phyloP scores from a whole-genome alignment of 2,113 vertebrate genomes.

The Sturnus vulgaris region DNA sequence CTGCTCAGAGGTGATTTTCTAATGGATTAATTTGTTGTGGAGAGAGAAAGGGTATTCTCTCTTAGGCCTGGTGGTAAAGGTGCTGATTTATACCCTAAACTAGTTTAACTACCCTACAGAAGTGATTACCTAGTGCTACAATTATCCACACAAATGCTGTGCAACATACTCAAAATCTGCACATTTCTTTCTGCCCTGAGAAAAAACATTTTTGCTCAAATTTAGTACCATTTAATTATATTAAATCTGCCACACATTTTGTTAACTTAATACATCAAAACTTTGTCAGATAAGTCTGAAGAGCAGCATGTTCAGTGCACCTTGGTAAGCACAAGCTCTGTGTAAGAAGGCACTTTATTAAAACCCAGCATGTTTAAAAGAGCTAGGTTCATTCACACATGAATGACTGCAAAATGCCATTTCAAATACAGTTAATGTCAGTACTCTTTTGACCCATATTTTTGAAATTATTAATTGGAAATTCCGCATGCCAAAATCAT shows the following conservation, averaged over 20 bases:
- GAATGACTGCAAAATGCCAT: slow-evolving; percentile 38
- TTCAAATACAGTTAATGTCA: slow-evolving; percentile 58
- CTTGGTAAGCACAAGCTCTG: slow-evolving; percentile 26
- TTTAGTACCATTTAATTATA: slow-evolving; percentile 50
- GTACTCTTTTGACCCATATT: slow-evolving; percentile 37
- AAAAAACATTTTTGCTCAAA: slow-evolving; percentile 1
- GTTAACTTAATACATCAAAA: slow-evolving; percentile 41
- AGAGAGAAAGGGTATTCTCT: background rate
- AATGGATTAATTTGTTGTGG: background rate
- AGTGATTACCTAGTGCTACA: background rate
- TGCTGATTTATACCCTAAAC: background rate
- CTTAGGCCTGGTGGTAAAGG: background rate
- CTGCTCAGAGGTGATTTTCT: background rate
- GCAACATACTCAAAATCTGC: background rate
- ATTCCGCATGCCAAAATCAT: slow-evolving; percentile 71
- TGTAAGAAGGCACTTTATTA: slow-evolving; percentile 47
- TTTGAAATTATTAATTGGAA: slow-evolving; percentile 74
- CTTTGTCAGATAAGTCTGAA: slow-evolving; percentile 35
- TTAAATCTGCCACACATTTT: slow-evolving; percentile 63
- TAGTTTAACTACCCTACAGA: background rate
- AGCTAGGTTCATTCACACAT: slow-evolving; percentile 47
- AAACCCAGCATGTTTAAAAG: slow-evolving; percentile 43
- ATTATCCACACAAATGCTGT: background rate
- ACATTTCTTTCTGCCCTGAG: background rate
- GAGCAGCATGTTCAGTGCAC: slow-evolving; percentile 30